Percentiles rank a stretch among this genome's conserved stretches.
Evolutionary conservation across 2,113 vertebrate species (phyloP).

Genomic region (Pachyramphus minor): DNA sequence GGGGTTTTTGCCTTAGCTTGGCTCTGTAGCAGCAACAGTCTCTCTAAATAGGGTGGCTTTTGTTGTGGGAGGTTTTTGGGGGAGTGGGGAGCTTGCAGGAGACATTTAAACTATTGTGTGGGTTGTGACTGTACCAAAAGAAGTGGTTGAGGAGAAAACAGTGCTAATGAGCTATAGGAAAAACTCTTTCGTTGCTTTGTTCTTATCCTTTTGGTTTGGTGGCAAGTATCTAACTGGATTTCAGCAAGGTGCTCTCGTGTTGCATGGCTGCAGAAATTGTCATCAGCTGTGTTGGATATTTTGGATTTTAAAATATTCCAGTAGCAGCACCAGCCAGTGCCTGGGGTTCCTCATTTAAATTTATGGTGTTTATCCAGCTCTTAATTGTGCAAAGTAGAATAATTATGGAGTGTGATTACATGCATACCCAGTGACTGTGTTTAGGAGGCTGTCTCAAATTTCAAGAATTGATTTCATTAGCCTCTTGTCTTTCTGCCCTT

Average conservation of each 20-base stretch:
- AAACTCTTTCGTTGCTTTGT: not conserved
- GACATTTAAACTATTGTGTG: not conserved
- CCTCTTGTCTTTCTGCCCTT: not conserved
- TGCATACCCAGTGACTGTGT: not conserved
- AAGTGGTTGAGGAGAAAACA: not conserved
- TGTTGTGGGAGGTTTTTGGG: not conserved
- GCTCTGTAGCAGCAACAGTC: not conserved
- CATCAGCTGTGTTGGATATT: not conserved
- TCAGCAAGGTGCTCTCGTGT: not conserved
- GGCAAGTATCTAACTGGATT: not conserved
- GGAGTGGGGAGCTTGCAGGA: not conserved
- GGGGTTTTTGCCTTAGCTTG: not conserved
- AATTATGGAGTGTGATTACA: conserved; percentile 6
- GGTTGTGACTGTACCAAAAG: not conserved
- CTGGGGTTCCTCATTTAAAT: conserved; percentile 10
- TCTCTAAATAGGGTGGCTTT: not conserved
- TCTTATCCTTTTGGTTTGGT: not conserved
- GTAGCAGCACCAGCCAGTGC: not conserved
- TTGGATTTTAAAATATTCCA: not conserved
- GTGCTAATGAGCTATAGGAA: not conserved
- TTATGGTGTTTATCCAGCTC: conserved; percentile 36
- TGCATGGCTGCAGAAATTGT: not conserved
- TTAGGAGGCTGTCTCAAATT: not conserved
- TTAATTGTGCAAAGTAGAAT: conserved; percentile 47
- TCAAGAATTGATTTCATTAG: not conserved